Conservation (phyloP, 2,888 invertebrate species). For the Heterodera filipjevi region DNA sequence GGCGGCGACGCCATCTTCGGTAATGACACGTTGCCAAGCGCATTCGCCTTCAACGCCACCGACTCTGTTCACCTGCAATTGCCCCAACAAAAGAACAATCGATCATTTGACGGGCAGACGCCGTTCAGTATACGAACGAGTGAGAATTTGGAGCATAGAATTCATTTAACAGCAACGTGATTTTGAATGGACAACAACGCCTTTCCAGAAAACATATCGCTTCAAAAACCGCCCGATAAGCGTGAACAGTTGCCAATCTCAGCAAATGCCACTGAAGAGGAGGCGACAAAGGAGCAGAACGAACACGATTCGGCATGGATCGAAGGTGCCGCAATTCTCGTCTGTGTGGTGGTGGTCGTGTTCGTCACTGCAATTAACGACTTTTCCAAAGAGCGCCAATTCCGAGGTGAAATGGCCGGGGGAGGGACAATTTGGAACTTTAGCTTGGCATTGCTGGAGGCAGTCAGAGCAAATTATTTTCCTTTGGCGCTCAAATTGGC, state of each 20-base stretch:
- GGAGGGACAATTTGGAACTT: not conserved
- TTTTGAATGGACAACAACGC: not conserved
- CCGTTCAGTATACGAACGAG: conserved; percentile 26
- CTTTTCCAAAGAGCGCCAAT: conserved; percentile 70
- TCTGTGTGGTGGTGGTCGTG: conserved; percentile 70
- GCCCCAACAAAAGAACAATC: not conserved
- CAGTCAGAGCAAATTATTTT: too few species aligned
- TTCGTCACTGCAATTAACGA: conserved; percentile 71
- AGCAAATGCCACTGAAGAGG: not conserved
- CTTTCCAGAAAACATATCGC: conserved; percentile 30
- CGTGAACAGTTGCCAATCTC: not conserved
- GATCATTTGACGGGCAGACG: not conserved
- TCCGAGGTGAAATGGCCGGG: conserved; percentile 61
- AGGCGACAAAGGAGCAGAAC: conserved; percentile 40
- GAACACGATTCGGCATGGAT: conserved; percentile 70
- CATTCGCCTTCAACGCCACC: not conserved
- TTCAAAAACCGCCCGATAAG: conserved; percentile 20
- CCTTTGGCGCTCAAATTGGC: too few species aligned
- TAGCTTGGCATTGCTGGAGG: not conserved
- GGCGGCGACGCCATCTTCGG: not conserved
- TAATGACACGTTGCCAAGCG: conserved; percentile 6
- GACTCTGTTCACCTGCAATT: not conserved
- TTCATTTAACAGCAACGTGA: too few species aligned
- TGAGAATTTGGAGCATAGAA: too few species aligned
- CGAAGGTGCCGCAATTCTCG: conserved; percentile 70